Conservation (phyloP, 2,113 vertebrate genomes). For the Heteronetta atricapilla region DNA sequence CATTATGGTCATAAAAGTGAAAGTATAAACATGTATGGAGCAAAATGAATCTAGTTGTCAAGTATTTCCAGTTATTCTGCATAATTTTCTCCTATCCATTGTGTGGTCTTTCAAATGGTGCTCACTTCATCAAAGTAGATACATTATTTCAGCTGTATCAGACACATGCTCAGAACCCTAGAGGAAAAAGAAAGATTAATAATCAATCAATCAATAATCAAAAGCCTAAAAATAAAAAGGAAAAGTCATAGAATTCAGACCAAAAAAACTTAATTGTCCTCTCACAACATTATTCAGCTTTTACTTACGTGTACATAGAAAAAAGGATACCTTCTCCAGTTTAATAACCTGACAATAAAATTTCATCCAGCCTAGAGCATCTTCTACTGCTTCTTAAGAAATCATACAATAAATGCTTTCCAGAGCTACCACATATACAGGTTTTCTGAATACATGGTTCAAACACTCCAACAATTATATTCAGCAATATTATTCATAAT, state of each 20-base stretch:
- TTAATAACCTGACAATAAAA: not conserved
- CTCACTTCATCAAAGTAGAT: not conserved
- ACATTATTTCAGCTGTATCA: not conserved
- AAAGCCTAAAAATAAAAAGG: not conserved
- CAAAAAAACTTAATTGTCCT: not conserved
- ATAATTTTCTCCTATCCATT: not conserved
- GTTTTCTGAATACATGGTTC: not conserved
- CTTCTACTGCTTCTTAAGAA: not conserved
- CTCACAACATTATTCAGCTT: not conserved
- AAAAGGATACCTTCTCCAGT: not conserved
- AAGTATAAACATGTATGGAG: not conserved
- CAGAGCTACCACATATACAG: not conserved
- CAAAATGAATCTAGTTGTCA: not conserved
- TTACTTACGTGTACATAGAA: not conserved
- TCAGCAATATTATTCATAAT: not conserved
- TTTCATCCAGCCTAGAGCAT: not conserved
- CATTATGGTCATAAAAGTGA: not conserved
- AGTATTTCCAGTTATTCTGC: not conserved
- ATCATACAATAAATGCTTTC: not conserved
- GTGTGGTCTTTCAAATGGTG: not conserved
- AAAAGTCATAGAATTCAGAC: not conserved
- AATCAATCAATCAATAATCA: too few relatives aligned
- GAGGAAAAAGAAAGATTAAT: not conserved
- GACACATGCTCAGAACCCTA: not conserved
- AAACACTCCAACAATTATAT: not conserved